Base-by-base conservation (phyloP, 2,113 vertebrate genomes). In the Leucopsar rothschildi region DNA sequence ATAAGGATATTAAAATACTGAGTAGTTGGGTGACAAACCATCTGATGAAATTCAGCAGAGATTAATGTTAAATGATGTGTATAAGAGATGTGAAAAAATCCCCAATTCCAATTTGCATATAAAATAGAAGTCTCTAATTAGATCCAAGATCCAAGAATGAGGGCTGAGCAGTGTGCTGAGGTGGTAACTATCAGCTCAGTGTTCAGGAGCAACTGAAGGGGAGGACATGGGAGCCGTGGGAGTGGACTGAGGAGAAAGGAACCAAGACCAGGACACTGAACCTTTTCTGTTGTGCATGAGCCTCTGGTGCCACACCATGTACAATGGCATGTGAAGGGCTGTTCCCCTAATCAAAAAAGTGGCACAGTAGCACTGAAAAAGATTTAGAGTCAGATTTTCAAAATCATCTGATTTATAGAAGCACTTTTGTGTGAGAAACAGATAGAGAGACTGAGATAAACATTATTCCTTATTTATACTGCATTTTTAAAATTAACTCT, bases 221-320 rank as follows among this genome's bases (percentile, higher is more conserved):
- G 19, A 1, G 0, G 28, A 29, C n/a, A 11, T 6, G 31, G 47
- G 22, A 9, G 40, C 1, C 0, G 5, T 21, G 16, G 18, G 19
- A 9, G 10, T 24, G 47, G 3, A 14, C 23, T 31, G 29, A 56
- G 21, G 29, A 59, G 27, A 42, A 22, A 42, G 53, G 27, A 75
- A 8, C 35, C 11, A 42, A 35, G 27, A 68, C 16, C 19, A 24
- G 27, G 55, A 24, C 0, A 0, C 27, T 33, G 31, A 59, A 35
- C 5, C 11, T 57, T 77, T 75, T 35, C 57, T 79, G 15, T 55
- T 55, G 5, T 2, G 9, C 18, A 1, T 52, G 49, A 88, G 21
- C 35, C 57, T 72, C 57, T 52, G 11, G 35, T 88, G 70, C n/a
- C 24, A 59, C 21, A 44, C 35, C 21, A 4, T 31, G 33, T 44